Conservation (phyloP, 1,140 invertebrate genomes). For the Octopus bimaculoides region DNA sequence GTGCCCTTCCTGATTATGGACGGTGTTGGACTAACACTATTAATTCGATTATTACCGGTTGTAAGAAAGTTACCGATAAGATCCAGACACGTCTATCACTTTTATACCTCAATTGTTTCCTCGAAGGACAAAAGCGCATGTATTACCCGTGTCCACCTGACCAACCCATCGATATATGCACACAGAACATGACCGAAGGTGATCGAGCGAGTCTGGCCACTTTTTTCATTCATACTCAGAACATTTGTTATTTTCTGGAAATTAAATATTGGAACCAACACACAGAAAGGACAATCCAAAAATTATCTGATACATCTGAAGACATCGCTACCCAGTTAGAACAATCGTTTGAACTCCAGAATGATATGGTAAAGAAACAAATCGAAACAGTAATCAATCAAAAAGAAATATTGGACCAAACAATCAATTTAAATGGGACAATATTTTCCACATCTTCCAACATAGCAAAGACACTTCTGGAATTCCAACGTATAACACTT, state of each 20-base stretch:
- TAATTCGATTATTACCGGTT: slow-evolving; percentile 60
- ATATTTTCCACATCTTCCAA: slow-evolving; percentile 56
- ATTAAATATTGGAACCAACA: slow-evolving; percentile 68
- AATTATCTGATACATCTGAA: slow-evolving; percentile 56
- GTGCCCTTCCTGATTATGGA: slow-evolving; percentile 62
- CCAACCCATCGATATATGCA: slow-evolving; percentile 58
- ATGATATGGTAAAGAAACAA: slow-evolving; percentile 59
- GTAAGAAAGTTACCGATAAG: slow-evolving; percentile 64
- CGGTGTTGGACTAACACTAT: slow-evolving; percentile 66
- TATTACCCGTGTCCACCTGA: slow-evolving; percentile 61
- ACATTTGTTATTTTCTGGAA: slow-evolving; percentile 69
- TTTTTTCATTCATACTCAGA: slow-evolving; percentile 70
- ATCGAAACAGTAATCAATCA: slow-evolving; percentile 63
- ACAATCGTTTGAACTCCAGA: slow-evolving; percentile 52
- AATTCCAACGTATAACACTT: slow-evolving; percentile 60
- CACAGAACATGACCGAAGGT: slow-evolving; percentile 62
- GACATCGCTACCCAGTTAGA: slow-evolving; percentile 60
- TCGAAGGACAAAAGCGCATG: slow-evolving; percentile 63
- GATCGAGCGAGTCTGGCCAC: slow-evolving; percentile 66
- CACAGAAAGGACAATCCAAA: slow-evolving; percentile 63
- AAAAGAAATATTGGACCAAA: slow-evolving; percentile 60
- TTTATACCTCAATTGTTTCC: slow-evolving; percentile 68
- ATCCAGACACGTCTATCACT: slow-evolving; percentile 65
- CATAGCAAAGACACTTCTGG: slow-evolving; percentile 59
- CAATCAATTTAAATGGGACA: slow-evolving; percentile 54